Evolutionary conservation across 2,797 vertebrate genomes (phyloP), one percentile per base, ranked within the genome.

Genomic region (Loriculus beryllinus): DNA sequence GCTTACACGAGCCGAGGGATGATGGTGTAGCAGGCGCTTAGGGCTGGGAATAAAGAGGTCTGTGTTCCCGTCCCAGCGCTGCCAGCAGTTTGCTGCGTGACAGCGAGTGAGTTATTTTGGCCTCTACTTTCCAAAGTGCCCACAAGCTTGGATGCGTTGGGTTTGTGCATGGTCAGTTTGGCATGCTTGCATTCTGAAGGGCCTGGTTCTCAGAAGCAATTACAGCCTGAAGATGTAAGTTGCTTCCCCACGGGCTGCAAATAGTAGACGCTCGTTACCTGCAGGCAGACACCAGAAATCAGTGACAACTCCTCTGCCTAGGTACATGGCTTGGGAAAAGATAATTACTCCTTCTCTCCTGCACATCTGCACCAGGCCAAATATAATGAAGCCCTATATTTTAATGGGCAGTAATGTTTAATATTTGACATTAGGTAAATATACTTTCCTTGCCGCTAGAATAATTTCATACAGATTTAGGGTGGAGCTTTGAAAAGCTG

Each of bases 401-500:
- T 95, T 69, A 94, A 86, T 64, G 92, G 93, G 96, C 93, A 96
- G 94, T 39, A 69, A 83, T 93, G 88, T 96, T 96, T 93, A 94
- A 95, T 94, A 65, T 94, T 81, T 95, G 93, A 92, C 94, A 91
- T 95, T 92, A 75, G 93, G 94, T 92, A 96, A 96, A 93, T 67
- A 96, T 12, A 37, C 92, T 95, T 92, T 69, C 71, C 95, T 78
- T 22, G 28, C 93, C 51, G 1, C 91, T 94, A 92, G 93, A 86
- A 95, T 96, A 86, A 96, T 95, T 96, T 87, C 78, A 68, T 88
- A 40, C 79, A 95, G 82, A 62, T 76, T 81, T 37, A 89, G 95
- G 95, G 94, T 96, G 90, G 95, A 93, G 94, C 94, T 91, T 90
- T 94, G 79, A 85, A 93, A 96, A 93, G 92, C 92, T 96, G 75